Percentiles rank a stretch among this genome's conserved stretches.
These are phyloP conservation scores for Balanococcus diminutus DNA, from an alignment of 2,888 invertebrate genomes.

Conservation along the genomic window DNA sequence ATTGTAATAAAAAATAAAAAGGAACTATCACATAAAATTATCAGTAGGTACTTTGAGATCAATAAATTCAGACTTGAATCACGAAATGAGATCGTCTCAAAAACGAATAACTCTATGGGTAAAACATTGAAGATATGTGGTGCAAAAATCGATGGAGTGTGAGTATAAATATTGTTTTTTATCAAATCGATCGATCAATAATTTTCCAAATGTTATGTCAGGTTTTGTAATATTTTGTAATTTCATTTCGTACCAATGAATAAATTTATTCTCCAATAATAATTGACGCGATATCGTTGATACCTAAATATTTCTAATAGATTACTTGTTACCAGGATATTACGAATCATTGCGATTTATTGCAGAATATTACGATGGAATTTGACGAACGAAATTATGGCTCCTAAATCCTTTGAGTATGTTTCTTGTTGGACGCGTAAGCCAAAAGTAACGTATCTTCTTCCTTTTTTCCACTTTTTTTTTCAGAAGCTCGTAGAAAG, in stretches of 20 bases:
- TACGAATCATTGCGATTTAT: neutral
- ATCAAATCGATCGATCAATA: neutral
- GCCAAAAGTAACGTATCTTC: too few relatives aligned
- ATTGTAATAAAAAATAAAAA: neutral
- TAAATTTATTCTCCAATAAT: neutral
- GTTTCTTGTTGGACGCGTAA: too few relatives aligned
- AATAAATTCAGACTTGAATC: neutral
- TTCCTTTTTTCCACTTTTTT: too few relatives aligned
- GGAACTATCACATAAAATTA: neutral
- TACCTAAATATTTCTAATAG: neutral
- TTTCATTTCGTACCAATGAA: neutral
- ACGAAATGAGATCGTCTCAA: neutral
- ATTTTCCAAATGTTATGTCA: neutral
- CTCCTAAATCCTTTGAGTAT: too few relatives aligned
- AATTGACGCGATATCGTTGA: neutral
- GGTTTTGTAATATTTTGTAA: neutral
- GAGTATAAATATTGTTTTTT: neutral
- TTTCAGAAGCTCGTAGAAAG: too few relatives aligned
- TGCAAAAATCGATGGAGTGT: neutral
- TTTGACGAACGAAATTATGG: too few relatives aligned
- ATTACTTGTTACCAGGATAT: neutral
- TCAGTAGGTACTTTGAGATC: neutral
- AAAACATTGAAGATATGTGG: neutral
- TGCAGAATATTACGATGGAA: neutral
- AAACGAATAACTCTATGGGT: neutral